Base-by-base conservation (phyloP, 2,888 invertebrate genomes). In the Coronaproctus castanopsis region DNA sequence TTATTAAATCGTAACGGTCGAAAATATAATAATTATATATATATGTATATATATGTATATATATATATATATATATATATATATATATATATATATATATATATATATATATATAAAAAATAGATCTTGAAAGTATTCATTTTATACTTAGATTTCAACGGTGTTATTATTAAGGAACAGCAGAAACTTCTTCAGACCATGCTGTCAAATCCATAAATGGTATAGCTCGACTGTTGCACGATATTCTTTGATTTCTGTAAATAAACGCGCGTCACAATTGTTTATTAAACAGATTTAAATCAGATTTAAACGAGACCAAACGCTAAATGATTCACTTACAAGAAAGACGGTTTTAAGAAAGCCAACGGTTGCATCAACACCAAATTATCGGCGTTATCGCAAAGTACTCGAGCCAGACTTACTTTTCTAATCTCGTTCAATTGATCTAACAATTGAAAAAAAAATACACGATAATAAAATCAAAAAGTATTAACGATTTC, bases 351-450 rank as follows among this genome's bases (percentile, higher is more conserved):
- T 63, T 70, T 69, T 54, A 71, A 67, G 62, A 73, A 71, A 19
- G 70, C 71, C 3, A 71, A 65, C 14, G 72, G 72, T 62, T 73
- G 72, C 62, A 71, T 70, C 2, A 83, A 67, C 48, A 80, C 77
- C 57, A 78, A 74, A 21, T 80, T 78, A 71, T 87, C 85, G 24
- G 80, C 77, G 70, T 86, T 86, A 70, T 86, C 85, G 67, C 87
- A 87, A 24, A 86, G 73, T 18, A 87, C 71, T 54, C 85, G 75
- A 0, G 84, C 76, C 67, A 87, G 70, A 1, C 80, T 78, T 0
- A 77, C 74, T 69, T 83, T 84, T 65, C 81, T 78, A 57, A 87
- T 74, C 72, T 86, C 82, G 53, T 74, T 70, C 56, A 87, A 71
- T 74, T 87, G 85, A 61, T 72, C 82, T 82, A 69, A 24, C 72